Base-by-base conservation (phyloP, 2,888 invertebrate genomes). In the Mythimna lalbum region DNA sequence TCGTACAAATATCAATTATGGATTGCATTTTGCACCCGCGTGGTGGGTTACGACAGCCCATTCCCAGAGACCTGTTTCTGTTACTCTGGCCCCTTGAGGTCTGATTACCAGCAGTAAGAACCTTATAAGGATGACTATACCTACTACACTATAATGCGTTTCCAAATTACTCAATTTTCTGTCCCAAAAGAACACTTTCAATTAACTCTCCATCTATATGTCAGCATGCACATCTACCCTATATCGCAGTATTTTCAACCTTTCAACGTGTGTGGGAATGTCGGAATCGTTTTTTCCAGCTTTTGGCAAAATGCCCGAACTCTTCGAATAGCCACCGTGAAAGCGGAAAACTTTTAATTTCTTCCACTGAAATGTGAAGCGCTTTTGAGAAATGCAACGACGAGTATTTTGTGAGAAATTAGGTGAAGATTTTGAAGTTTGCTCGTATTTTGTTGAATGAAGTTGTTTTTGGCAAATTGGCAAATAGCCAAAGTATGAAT, bases 251-350 rank as follows among this genome's bases (percentile, higher is more conserved):
- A 10, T 47, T 43, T 61, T 49, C 50, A 69, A 63, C 61, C 50
- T 43, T 61, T 53, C 50, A 70, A 63, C 59, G 66, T 47, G 67
- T 59, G 55, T 39, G 50, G n/a, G 47, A 49, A 62, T 72, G 64
- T 85, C 81, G 81, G 76, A 83, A 83, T 60, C 63, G 50, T 63
- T 73, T 85, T 82, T 78, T 86, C 84, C 84, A 78, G 73, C 27
- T 17, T 49, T 68, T 85, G 86, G 86, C 86, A 56, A 36, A 55
- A 31, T 61, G 85, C 85, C 84, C 27, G 60, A 10, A 59, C 63
- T 64, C 73, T 81, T 61, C 59, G 61, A 85, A 81, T 77, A 83
- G 73, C 63, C 62, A 74, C 49, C 73, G 27, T 71, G 78, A 69
- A 71, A 67, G 39, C 43, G 47, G 56, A 57, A 61, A 76, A 27